Base-by-base conservation (phyloP, 2,797 vertebrate species). In the Dicrostonyx torquatus region DNA sequence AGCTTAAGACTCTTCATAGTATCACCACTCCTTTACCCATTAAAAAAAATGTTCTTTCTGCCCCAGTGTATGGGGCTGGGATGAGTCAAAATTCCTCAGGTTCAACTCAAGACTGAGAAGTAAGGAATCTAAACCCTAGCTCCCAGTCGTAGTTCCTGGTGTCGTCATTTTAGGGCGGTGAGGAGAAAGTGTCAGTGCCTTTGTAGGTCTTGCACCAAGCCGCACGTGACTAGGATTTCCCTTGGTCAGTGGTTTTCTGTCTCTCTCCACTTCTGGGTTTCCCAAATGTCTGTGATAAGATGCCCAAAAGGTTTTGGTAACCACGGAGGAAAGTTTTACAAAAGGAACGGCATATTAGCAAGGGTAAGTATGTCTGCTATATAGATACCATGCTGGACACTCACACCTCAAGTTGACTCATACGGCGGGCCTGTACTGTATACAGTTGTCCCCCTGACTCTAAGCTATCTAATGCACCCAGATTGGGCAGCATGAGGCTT, bases 31-130 rank as follows among this genome's bases (percentile, higher is more conserved):
- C 26, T 22, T 13, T 9, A 31, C 11, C 60, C 14, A 18, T 18
- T 82, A 82, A 94, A 91, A 90, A 85, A 91, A 90, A 24, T 75
- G 18, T 12, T 77, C 55, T 7, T 84, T 34, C 78, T 20, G 58
- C 5, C 2, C 13, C 24, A 73, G 1, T 85, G n/a, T 50, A 60
- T 15, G 34, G 20, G 24, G 22, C 70, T 60, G 29, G 24, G 48
- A 1, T 37, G 34, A 64, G 15, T 75, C 87, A 58, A 78, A 55
- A 77, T 45, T 77, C n/a, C 58, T 90, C 31, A 91, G 62, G 50
- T 40, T 75, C 13, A 91, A 55, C 50, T 88, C 13, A 94, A 53
- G 12, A 80, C 6, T 6, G 68, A 89, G 37, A 60, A 31, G 50
- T 58, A 26, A 58, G 34, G 66, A 48, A 17, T 37, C 53, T 1